Base-by-base conservation (phyloP, 2,797 vertebrate genomes). In the Cyprinella venusta region DNA sequence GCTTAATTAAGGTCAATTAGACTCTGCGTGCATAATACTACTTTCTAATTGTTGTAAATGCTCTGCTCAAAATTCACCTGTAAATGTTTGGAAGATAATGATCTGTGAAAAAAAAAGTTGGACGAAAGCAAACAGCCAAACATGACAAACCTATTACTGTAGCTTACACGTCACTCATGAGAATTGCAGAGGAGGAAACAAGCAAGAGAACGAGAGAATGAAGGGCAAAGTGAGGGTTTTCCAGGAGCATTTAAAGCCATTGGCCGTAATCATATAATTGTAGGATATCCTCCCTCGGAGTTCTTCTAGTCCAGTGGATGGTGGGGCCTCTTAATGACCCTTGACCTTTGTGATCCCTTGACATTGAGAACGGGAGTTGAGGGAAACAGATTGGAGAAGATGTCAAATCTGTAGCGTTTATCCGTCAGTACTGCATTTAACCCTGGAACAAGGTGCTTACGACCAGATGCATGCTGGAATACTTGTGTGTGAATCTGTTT, bases 261-360 rank as follows among this genome's bases (percentile, higher is more conserved):
- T n/a, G 50, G 82, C 6, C 38, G 85, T 91, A 89, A 91, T 50
- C 84, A 86, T 64, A 87, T 88, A 88, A 84, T 88, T 76, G 82
- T 64, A 82, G 71, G 85, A 86, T 81, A 89, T 91, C 89, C 86
- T 86, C 52, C 85, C 67, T 67, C 10, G 7, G 72, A 85, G 21
- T 71, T 67, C 26, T 77, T 68, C 89, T 86, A 45, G 38, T 84
- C 72, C 83, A 85, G 45, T 81, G 76, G 75, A 10, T 67, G 68
- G 72, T 88, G 88, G 54, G 54, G 85, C 82, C 90, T 89, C 84
- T 33, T 85, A 84, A 80, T 85, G 79, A 87, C 87, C 89, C 85
- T 64, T 90, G 79, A 91, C 86, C 76, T 86, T 38, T 83, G 50
- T 30, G 45, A 59, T 81, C 82, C 72, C 67, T 84, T 89, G 82